Base-by-base conservation (phyloP, 1,140 invertebrate species). In the Pogonomyrmex californicus region DNA sequence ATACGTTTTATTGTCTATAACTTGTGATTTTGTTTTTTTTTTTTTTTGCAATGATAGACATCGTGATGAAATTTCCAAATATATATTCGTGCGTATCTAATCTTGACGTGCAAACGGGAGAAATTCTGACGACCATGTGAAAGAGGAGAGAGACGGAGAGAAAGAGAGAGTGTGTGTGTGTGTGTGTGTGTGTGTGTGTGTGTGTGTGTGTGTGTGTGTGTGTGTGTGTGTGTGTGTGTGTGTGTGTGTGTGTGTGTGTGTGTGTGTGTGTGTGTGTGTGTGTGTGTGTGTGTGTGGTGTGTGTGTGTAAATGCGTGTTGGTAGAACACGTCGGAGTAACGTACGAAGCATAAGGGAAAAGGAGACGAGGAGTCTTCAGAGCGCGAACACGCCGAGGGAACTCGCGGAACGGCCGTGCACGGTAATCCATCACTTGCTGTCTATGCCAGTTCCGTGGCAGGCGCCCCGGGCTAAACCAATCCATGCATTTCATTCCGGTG, bases 351-450 rank as follows among this genome's bases (percentile, higher is more conserved):
- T 41, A 58, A 78, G 87, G 82, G 79, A 87, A 71, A 77, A 68
- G 86, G 87, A 88, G 86, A 78, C 78, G 88, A 88, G 78, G 87
- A 87, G 86, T 88, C 83, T 90, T 88, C 88, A 78, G 87, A 85
- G 83, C 83, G 79, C 86, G 89, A 91, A 90, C 79, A 91, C 41
- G 58, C 77, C 89, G 81, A 60, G 65, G 56, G 86, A 85, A 76
- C 68, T 85, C 86, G 79, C 70, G 66, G 56, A 85, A 87, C 86
- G 75, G 68, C 60, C 68, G 62, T 65, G 88, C 76, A 62, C 86
- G 93, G 94, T 94, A 95, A 95, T 95, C 94, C 93, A 95, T 95
- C 94, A 95, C 92, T 82, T 85, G 91, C 94, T 94, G 94, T 94
- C 94, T 94, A 93, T 93, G 88, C 88, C 94, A 94, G 91, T 90